Conservation (phyloP, 2,888 invertebrate genomes). For the Erebia epiphron region DNA sequence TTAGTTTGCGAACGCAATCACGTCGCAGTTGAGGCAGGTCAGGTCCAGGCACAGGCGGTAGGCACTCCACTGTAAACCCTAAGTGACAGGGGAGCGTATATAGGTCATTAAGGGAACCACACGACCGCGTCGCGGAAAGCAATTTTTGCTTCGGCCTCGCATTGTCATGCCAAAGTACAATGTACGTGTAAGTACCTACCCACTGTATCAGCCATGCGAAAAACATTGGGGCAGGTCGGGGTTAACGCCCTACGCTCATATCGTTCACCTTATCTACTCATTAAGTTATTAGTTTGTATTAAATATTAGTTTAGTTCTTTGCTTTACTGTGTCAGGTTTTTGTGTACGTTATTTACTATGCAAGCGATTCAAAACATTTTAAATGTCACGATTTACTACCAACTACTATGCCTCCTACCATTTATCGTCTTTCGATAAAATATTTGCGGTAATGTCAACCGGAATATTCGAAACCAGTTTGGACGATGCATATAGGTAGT, state of each 20-base stretch:
- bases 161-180: conserved; percentile 46
- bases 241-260: conserved; percentile 61
- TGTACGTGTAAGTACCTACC: conserved; percentile 49
- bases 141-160: conserved; percentile 52
- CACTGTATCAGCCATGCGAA: conserved; percentile 58
- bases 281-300: conserved; percentile 33
- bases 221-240: conserved; percentile 73
- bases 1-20: conserved; percentile 65
- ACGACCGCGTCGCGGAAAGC: conserved; percentile 56
- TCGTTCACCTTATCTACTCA: conserved; percentile 49
- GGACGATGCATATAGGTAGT: no score
- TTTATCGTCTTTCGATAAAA: background rate
- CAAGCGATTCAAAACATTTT: background rate
- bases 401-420: background rate
- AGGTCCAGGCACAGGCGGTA: conserved; percentile 69
- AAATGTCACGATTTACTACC: no score
- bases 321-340: background rate
- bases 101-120: conserved; percentile 71
- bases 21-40: conserved; percentile 72
- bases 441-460: no score
- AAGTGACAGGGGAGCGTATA: conserved; percentile 73
- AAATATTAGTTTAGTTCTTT: conserved; percentile 19
- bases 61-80: conserved; percentile 73
- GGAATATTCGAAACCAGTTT: no score
- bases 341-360: background rate